Conservation (phyloP, 2,888 invertebrate genomes). For the Chloroclystis v-ata region DNA sequence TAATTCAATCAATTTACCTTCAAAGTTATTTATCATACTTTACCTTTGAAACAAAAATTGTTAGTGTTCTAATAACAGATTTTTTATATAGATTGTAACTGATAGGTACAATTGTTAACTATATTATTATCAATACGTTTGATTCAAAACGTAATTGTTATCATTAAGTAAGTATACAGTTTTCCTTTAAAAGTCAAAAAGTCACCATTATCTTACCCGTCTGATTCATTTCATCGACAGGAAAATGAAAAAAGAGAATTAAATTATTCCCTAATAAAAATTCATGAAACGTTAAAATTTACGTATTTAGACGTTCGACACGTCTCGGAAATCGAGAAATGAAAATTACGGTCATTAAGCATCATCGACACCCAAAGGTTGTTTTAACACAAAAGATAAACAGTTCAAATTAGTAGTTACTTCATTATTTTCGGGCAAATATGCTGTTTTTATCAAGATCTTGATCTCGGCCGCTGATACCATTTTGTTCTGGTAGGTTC, state of each 20-base stretch:
- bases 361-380: constrained; percentile 71
- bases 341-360: constrained; percentile 73
- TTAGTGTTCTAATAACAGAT: too few species aligned
- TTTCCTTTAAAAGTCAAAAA: too few species aligned
- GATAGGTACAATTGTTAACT: too few species aligned
- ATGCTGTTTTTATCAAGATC: constrained; percentile 70
- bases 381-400: constrained; percentile 76
- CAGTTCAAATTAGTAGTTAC: constrained; percentile 69
- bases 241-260: constrained; percentile 41
- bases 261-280: constrained; percentile 53
- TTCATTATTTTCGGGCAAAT: constrained; percentile 71
- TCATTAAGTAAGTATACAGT: too few species aligned
- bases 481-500: constrained; percentile 38
- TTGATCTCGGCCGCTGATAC: constrained; percentile 52
- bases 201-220: too few species aligned
- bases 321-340: constrained; percentile 68
- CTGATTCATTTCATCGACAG: constrained; percentile 9
- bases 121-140: too few species aligned
- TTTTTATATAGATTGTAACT: too few species aligned
- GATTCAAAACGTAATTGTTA: too few species aligned
- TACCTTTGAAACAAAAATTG: too few species aligned
- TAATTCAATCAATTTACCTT: too few species aligned
- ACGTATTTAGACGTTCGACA: constrained; percentile 65
- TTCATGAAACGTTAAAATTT: constrained; percentile 59
- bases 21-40: too few species aligned